Base-by-base conservation (phyloP, 2,888 invertebrate species). In the Hanleya hanleyi region DNA sequence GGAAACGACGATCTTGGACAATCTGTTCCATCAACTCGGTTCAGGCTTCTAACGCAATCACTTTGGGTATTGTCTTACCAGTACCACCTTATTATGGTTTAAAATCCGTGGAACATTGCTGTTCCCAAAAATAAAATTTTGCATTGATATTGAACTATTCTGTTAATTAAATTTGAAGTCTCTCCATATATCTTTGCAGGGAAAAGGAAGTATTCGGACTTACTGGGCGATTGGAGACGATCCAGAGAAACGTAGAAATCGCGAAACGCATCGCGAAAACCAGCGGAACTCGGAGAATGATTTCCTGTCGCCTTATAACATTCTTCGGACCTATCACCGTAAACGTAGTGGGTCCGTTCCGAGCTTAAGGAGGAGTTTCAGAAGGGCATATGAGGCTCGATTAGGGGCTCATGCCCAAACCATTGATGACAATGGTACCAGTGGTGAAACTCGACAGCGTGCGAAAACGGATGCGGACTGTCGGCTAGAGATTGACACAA, bases 201-300 rank as follows among this genome's bases (percentile, higher is more conserved):
- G 90, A 35, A 90, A 90, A 77, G 90, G 90, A 2, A 83, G 87
- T 29, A 86, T 89, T 36, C 78, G 86, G 73, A 91, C 91, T 3
- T 91, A 88, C 78, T 90, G 90, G 87, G 78, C 90, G 65, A 76
- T 79, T 0, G 84, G 85, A 1, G 89, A 90, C 72, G 88, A 90
- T 73, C 75, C 78, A 35, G 78, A 78, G 26, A 77, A 78, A 67
- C 77, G 89, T 9, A 70, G 82, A 18, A 57, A 57, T 4, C 18
- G 57, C 4, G 57, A 77, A 78, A 2, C 57, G 15, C 57, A 57
- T 4, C 57, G 57, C 22, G 57, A 32, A 57, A 32, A 22, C 12
- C 57, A 22, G 12, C 22, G 57, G 26, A 32, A 15, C 29, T 22
- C 57, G 15, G 57, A 57, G 26, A 47, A 47, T 22, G 57, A 57